Conservation (phyloP, 2,113 vertebrate genomes). For the Rhadina sibilatrix region DNA sequence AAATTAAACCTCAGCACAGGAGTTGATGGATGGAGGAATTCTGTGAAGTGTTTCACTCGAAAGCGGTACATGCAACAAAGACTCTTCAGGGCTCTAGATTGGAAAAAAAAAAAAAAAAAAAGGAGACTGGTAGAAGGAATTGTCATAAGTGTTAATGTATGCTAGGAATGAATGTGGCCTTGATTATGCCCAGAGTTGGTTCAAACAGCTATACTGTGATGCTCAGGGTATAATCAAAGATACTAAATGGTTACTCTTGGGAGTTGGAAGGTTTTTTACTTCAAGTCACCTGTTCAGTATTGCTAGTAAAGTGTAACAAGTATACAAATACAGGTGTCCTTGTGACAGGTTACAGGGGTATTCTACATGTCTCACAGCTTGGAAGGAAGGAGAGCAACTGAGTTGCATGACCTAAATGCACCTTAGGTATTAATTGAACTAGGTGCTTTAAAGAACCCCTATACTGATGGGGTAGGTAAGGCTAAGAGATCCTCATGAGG, state of each 20-base stretch:
- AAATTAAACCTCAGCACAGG: background rate
- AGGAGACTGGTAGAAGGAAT: background rate
- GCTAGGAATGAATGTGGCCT: background rate
- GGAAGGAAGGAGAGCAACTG: background rate
- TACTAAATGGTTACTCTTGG: background rate
- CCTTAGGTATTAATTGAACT: background rate
- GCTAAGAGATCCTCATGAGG: background rate
- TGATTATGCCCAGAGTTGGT: background rate
- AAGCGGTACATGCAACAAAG: background rate
- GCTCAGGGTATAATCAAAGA: background rate
- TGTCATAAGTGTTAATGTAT: background rate
- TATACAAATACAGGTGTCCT: background rate
- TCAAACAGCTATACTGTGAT: background rate
- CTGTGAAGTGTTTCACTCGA: background rate
- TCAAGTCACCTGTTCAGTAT: background rate
- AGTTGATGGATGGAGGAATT: background rate
- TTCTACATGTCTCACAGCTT: background rate
- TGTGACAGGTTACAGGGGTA: background rate
- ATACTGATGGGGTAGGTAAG: background rate
- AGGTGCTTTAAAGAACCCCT: background rate
- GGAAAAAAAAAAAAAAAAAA: background rate
- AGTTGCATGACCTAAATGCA: background rate
- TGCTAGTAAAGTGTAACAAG: background rate
- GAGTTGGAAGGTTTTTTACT: background rate
- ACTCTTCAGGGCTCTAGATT: background rate